A percentile compares a stretch with the other conserved stretches of the same genome.
Evolutionary conservation across 2,113 vertebrate species (phyloP).

Genomic region (Hippoglossus stenolepis): DNA sequence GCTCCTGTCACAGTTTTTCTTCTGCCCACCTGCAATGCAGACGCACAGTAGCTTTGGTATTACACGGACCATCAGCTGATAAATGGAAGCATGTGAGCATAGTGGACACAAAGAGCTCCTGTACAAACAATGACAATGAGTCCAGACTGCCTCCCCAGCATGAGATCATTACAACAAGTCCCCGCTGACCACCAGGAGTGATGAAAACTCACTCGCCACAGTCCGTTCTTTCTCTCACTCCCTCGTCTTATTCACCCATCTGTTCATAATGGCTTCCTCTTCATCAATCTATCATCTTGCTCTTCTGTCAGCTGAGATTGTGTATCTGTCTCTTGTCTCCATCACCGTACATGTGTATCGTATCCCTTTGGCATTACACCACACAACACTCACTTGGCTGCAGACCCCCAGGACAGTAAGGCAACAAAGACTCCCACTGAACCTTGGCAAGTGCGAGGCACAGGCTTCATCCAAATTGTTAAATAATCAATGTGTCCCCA

Average conservation of each 20-base stretch:
- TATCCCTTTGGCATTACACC: slow-evolving; percentile 50
- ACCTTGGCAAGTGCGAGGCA: slow-evolving; percentile 70
- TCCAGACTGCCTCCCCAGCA: slow-evolving; percentile 65
- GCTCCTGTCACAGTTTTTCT: slow-evolving; percentile 41
- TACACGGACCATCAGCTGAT: slow-evolving; percentile 2
- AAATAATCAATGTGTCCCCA: slow-evolving; percentile 86
- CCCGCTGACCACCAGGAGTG: slow-evolving; percentile 53
- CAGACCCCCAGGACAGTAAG: slow-evolving; percentile 66
- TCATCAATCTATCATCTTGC: slow-evolving; percentile 51
- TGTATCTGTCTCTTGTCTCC: slow-evolving; percentile 61
- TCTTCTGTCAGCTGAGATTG: slow-evolving; percentile 48
- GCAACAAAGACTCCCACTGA: slow-evolving; percentile 75
- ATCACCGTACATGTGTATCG: slow-evolving; percentile 51
- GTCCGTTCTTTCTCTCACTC: slow-evolving; percentile 41
- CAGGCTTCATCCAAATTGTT: slow-evolving; percentile 77
- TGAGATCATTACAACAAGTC: slow-evolving; percentile 60
- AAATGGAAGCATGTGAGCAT: slow-evolving; percentile 24
- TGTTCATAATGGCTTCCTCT: slow-evolving; percentile 59
- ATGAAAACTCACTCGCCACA: slow-evolving; percentile 39
- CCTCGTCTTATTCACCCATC: slow-evolving; percentile 57
- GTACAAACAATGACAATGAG: slow-evolving; percentile 53
- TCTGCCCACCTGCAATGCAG: slow-evolving; percentile 49
- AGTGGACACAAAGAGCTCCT: slow-evolving; percentile 47
- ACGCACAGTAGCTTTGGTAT: not conserved
- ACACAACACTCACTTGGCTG: slow-evolving; percentile 63